Conservation (phyloP, 2,888 invertebrate genomes). For the Drosophila monieri region DNA sequence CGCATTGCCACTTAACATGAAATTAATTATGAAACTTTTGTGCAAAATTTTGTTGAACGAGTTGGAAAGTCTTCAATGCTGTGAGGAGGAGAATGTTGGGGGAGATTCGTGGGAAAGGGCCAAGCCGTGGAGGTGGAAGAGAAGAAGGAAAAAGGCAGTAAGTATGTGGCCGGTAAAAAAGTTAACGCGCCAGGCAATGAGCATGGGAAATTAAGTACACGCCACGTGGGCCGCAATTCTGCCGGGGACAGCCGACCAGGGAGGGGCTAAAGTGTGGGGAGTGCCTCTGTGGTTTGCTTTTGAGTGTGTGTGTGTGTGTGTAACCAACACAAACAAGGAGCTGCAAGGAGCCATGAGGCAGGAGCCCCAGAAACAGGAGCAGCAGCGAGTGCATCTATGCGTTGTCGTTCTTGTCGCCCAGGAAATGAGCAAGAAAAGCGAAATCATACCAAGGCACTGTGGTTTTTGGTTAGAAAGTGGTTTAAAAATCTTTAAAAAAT, state of each 20-base stretch:
- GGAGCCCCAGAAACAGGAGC: constrained; percentile 2
- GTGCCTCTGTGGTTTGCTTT: constrained; percentile 22
- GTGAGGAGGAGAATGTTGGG: constrained; percentile 28
- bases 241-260: constrained; percentile 53
- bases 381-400: constrained; percentile 39
- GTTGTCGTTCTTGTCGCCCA: constrained; percentile 40
- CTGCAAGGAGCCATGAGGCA: constrained; percentile 12
- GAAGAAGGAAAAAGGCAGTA: constrained; percentile 11
- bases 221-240: constrained; percentile 72
- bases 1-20: constrained; percentile 79
- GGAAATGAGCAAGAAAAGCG: constrained; percentile 62
- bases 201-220: constrained; percentile 72
- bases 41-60: constrained; percentile 79
- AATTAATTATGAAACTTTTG: constrained; percentile 80
- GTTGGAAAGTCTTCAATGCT: constrained; percentile 67
- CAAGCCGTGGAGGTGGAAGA: neutral
- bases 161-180: constrained; percentile 51
- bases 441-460: constrained; percentile 13
- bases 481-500: neutral
- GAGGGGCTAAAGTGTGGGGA: neutral
- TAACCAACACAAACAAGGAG: constrained; percentile 48
- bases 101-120: constrained; percentile 19
- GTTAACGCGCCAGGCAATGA: constrained; percentile 59
- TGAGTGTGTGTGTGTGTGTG: constrained; percentile 30
- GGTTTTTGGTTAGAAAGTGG: neutral